Conservation (phyloP, 92 coral and sea anemone genomes). For the Siderastrea siderea region DNA sequence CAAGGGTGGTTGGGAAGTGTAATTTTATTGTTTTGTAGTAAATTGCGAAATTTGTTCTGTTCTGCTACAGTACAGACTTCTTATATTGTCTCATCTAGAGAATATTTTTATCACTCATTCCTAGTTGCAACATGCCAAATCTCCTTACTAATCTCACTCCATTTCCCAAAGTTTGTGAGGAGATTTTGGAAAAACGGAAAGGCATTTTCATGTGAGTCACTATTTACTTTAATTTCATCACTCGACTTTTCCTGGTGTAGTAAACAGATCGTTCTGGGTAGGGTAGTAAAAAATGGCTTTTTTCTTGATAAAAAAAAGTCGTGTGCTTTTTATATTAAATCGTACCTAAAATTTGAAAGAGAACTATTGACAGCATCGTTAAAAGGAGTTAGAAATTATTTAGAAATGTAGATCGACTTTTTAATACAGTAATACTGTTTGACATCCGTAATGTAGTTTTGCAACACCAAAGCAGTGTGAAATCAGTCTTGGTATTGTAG, state of each 20-base stretch:
- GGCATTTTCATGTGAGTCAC: not conserved
- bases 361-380: not conserved
- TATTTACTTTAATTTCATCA: not conserved
- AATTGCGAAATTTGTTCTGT: not conserved
- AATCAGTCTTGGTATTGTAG: not conserved
- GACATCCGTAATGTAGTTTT: not conserved
- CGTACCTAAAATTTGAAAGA: not conserved
- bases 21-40: not conserved
- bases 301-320: not conserved
- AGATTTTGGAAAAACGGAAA: not conserved
- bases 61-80: not conserved
- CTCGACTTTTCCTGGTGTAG: not conserved
- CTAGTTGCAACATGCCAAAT: not conserved
- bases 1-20: too few relatives aligned
- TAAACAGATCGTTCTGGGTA: not conserved
- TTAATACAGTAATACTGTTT: not conserved
- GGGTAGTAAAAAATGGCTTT: not conserved
- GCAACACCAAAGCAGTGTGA: not conserved
- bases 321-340: not conserved
- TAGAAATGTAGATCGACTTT: not conserved
- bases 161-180: not conserved
- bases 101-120: not conserved
- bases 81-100: not conserved
- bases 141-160: not conserved
- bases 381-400: not conserved